Evolutionary conservation across 2,888 invertebrate genomes (phyloP), one percentile per base, ranked within the genome.

Genomic region (Sisyra nigra): DNA sequence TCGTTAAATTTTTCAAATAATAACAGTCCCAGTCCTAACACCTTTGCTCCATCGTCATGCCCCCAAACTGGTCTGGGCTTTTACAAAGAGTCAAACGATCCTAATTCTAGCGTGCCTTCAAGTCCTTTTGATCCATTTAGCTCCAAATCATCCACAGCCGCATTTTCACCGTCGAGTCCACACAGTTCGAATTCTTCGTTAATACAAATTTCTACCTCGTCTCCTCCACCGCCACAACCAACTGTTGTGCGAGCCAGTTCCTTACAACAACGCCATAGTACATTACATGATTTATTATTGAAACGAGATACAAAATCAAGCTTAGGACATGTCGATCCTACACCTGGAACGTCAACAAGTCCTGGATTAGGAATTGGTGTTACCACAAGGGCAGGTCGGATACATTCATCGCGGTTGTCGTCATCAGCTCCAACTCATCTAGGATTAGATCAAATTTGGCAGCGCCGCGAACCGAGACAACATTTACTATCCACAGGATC

Each of bases 351-450:
- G 31, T 66, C 69, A 14, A 11, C 44, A 15, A 41, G 45, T 33
- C 53, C 19, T n/a, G n/a, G n/a, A n/a, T n/a, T n/a, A 56, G 59
- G 39, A 58, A 58, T 54, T 57, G 46, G 48, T 14, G 40, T 37
- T 19, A 61, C 64, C 13, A 54, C 61, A 19, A 60, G 58, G 51
- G 56, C 62, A 2, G 64, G 64, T 52, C 60, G 62, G 33, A 62
- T 63, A 44, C 62, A 67, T 47, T 65, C 69, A 47, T 73, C 81
- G 24, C 74, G 86, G 45, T 68, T 89, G 3, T 88, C 87, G 3
- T 84, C 87, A 39, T 89, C 89, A 40, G 89, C 89, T 19, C 88
- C 88, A 3, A 85, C 87, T 43, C 84, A 87, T 59, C 72, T 82
- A 49, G 82, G 83, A 24, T 64, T 82, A 52, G 88, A 88, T 50